A percentile compares a stretch with the other conserved stretches of the same genome.
Evolutionary conservation across 2,888 invertebrate genomes (phyloP).

Genomic region (Malacosoma neustria): DNA sequence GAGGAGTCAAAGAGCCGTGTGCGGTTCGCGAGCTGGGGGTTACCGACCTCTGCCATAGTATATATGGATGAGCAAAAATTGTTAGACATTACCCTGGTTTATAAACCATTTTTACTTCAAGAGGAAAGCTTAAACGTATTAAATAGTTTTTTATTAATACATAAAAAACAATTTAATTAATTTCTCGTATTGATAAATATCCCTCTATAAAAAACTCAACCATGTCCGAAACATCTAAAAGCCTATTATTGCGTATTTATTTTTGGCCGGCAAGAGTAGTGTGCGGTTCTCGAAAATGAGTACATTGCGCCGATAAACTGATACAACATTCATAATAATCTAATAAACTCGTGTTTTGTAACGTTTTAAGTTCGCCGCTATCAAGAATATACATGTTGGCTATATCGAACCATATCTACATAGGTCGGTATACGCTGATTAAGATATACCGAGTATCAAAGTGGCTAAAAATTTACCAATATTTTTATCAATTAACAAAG

Average conservation of each 20-base stretch:
- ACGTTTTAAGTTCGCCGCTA: slow-evolving; percentile 64
- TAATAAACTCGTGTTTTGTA: slow-evolving; percentile 63
- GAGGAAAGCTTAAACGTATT: too few relatives aligned
- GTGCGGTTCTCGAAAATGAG: slow-evolving; percentile 31
- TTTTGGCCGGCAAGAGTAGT: slow-evolving; percentile 24
- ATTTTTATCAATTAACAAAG: slow-evolving; percentile 5
- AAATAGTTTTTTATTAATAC: too few relatives aligned
- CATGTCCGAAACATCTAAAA: too few relatives aligned
- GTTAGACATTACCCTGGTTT: too few relatives aligned
- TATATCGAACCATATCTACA: slow-evolving; percentile 45
- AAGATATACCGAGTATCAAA: slow-evolving; percentile 26
- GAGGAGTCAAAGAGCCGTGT: too few relatives aligned
- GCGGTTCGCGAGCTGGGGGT: too few relatives aligned
- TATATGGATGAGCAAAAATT: too few relatives aligned
- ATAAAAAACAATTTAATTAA: too few relatives aligned
- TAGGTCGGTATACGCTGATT: slow-evolving; percentile 32
- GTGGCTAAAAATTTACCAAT: slow-evolving; percentile 13
- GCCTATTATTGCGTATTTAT: slow-evolving; percentile 5
- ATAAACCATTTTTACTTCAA: too few relatives aligned
- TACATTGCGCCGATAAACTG: slow-evolving; percentile 48
- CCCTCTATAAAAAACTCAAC: too few relatives aligned
- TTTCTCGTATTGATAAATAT: too few relatives aligned
- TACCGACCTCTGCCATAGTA: too few relatives aligned
- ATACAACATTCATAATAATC: slow-evolving; percentile 63
- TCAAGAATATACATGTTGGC: slow-evolving; percentile 51